phyloP scores from a whole-genome alignment of 2,113 vertebrate genomes.

The Scartelaos histophorus region DNA sequence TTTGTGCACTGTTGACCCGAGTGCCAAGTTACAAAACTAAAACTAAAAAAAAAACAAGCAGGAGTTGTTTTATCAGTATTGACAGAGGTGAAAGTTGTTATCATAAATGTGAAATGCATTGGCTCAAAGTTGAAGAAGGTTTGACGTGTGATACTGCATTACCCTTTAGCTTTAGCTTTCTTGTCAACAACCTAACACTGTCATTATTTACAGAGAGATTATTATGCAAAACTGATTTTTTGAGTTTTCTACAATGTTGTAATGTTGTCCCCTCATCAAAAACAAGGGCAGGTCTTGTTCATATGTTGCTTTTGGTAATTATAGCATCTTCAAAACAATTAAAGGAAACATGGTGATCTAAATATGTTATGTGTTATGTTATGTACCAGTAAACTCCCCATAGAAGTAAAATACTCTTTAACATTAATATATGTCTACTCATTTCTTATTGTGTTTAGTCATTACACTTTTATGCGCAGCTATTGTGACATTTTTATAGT shows the following conservation, averaged over 20 bases:
- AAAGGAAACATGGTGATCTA: too few species aligned
- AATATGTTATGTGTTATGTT: too few species aligned
- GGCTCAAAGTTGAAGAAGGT: background rate
- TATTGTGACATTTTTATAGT: background rate
- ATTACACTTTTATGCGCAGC: too few species aligned
- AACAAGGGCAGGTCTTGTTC: too few species aligned
- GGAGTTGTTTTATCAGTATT: background rate
- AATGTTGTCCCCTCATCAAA: too few species aligned
- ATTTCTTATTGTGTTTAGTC: background rate
- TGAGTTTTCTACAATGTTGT: too few species aligned
- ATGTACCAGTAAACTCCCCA: too few species aligned
- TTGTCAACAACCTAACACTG: background rate
- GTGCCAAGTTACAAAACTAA: background rate
- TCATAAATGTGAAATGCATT: background rate
- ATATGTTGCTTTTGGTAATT: too few species aligned
- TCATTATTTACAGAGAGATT: too few species aligned
- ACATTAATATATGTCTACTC: background rate
- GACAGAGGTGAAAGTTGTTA: background rate
- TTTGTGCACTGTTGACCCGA: background rate
- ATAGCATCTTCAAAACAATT: too few species aligned
- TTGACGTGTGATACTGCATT: background rate
- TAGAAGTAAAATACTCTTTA: too few species aligned
- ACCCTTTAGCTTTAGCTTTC: background rate
- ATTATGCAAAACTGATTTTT: too few species aligned
- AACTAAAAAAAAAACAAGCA: background rate